Base-by-base conservation (phyloP, 2,888 invertebrate genomes). In the Ornithoptera priamus region DNA sequence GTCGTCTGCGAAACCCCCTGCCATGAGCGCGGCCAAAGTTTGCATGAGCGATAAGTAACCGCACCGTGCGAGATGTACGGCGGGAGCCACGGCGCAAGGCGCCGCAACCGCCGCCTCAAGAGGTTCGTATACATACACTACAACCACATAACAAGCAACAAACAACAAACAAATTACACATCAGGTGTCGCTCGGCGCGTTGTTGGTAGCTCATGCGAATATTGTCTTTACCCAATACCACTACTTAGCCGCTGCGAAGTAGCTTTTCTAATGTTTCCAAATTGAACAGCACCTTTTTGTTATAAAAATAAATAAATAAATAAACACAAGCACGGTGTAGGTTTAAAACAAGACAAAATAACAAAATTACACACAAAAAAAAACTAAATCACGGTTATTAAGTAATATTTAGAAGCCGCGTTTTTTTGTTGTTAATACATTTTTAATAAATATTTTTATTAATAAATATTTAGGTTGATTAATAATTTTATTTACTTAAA, bases 11-110 rank as follows among this genome's bases (percentile, higher is more conserved):
- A 24, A 7, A 15, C 24, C 30, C 56, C 15, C 78, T 82, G 84
- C 81, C 74, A 87, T 86, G 86, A 78, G 78, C 81, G 79, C 87
- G 85, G 76, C 78, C 76, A 86, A 88, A 88, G 80, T 88, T 87
- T 87, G 79, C 81, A 75, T 76, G 77, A 72, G 78, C 75, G 69
- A 61, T 76, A 74, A 81, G 77, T 80, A 78, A 81, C 79, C 75
- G 76, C 75, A 74, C 71, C 71, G 80, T 81, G 78, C 77, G 80
- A 80, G 77, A 86, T 85, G 86, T 80, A 75, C 74, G 75, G 73
- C 72, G 76, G 75, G 70, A 73, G 71, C 74, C 75, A 76, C 75
- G 74, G 76, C 53, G 70, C 22, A 71, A 57, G 74, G 72, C 68
- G 76, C 65, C 73, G 72, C 42, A 64, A 69, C 66, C 69, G 75